Conservation (phyloP, 2,888 invertebrate species). For the Eupithecia exiguata region DNA sequence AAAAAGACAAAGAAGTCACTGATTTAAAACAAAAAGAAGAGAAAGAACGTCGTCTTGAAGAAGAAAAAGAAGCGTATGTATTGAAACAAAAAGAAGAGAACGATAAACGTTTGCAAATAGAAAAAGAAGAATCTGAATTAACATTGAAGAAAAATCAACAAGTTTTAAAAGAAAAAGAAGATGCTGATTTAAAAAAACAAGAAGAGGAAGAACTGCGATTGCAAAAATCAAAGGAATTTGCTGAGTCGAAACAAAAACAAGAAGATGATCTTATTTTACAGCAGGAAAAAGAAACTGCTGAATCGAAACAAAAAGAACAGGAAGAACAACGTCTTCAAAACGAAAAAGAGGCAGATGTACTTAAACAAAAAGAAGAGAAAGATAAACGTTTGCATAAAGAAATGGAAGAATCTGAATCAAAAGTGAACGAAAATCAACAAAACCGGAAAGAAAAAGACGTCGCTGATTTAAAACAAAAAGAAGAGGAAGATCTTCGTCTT, state of each 20-base stretch:
- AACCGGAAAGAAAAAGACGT: background rate
- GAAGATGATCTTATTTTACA: background rate
- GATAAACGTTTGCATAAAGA: background rate
- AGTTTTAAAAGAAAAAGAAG: background rate
- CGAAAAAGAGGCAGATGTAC: conserved; percentile 17
- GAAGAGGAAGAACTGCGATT: background rate
- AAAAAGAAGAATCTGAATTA: conserved; percentile 19
- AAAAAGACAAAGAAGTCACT: background rate
- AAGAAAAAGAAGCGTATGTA: background rate
- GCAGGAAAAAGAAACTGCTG: background rate
- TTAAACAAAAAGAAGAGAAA: background rate
- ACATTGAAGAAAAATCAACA: background rate
- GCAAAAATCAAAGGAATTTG: background rate
- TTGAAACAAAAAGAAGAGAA: background rate
- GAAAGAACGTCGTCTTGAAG: background rate
- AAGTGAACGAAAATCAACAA: background rate
- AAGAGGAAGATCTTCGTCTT: background rate
- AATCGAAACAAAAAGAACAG: conserved; percentile 25
- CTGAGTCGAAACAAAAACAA: background rate
- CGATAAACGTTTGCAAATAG: conserved; percentile 12
- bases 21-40: background rate
- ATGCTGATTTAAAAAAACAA: conserved; percentile 16
- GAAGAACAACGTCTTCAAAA: conserved; percentile 20
- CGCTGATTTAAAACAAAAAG: background rate
- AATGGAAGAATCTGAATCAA: background rate